Evolutionary conservation across 2,888 invertebrate genomes (phyloP), one percentile per base, ranked within the genome.

Genomic region (Agonum fuliginosum): DNA sequence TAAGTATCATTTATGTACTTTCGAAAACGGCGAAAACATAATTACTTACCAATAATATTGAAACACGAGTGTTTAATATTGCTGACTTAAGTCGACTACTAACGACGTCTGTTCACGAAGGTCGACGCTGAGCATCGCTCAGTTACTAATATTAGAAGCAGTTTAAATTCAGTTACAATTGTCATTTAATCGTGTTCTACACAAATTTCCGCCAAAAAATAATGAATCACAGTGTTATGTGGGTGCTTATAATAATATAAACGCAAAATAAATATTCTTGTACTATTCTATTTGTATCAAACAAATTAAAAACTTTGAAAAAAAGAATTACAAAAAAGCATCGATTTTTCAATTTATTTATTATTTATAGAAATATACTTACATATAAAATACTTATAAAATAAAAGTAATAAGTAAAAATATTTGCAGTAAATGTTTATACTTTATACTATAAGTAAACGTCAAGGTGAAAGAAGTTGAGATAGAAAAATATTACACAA

Each of bases 121-220:
- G 22, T n/a, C 75, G 75, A 67, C 75, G 75, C 67, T 34, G 22
- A 67, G 75, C 67, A 48, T 75, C 75, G 75, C 34, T 65, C 51
- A 41, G 43, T 24, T 75, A 34, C 75, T 75, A 75, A 75, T 75
- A 75, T 75, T 75, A 75, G 75, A 75, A 58, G 37, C 67, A 51
- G 48, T 65, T 67, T 75, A 65, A 48, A 67, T 48, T 67, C 67
- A 67, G 65, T 72, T 72, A 54, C 41, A 34, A 72, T 72, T 72
- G 72, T 51, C 75, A 67, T 67, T 65, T 75, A 17, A 75, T 75
- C 27, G 67, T 30, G 48, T 43, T 43, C 62, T 62, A 19, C 43
- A 58, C 8, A 10, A 62, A 46, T 65, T 74, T 75, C 62, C 74
- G 74, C 43, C 62, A 74, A 51, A 74, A 43, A 24, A 14, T 19